Conservation (phyloP, 1,140 invertebrate genomes). For the Drosophila grimshawi region DNA sequence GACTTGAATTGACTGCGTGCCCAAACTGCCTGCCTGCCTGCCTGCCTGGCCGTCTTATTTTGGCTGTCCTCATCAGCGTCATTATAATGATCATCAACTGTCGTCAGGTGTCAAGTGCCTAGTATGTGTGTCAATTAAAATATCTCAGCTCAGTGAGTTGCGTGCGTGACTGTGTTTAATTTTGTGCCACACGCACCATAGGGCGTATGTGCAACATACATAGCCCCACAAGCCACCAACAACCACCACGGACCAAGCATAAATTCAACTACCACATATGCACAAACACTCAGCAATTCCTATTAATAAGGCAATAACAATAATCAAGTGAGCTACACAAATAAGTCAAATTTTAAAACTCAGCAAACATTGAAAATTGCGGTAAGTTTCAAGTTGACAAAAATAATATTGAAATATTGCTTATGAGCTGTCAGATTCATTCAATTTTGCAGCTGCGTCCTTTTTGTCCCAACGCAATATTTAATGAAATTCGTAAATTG, state of each 20-base stretch:
- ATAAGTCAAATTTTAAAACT: background rate
- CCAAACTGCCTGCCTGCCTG: background rate
- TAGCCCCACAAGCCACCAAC: conserved; percentile 18
- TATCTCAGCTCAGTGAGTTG: conserved; percentile 74
- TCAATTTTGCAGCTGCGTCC: conserved; percentile 50
- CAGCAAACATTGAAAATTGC: conserved; percentile 19
- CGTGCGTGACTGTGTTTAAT: conserved; percentile 70
- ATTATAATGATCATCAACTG: conserved; percentile 31
- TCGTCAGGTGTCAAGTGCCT: conserved; percentile 62
- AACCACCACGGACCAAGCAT: background rate
- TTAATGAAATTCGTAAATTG: conserved; percentile 27
- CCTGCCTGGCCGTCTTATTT: background rate
- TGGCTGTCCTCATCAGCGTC: conserved; percentile 45
- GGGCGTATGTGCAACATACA: conserved; percentile 33
- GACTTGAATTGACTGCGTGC: conserved; percentile 3
- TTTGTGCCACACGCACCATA: conserved; percentile 39
- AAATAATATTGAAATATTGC: conserved; percentile 41
- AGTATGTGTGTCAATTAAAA: conserved; percentile 80
- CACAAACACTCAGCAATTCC: conserved; percentile 29
- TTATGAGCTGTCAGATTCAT: conserved; percentile 46
- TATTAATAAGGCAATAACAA: background rate
- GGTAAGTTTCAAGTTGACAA: conserved; percentile 36
- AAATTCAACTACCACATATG: conserved; percentile 32
- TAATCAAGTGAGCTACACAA: conserved; percentile 10
- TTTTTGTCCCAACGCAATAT: conserved; percentile 29